Conservation (phyloP, 2,888 invertebrate species). For the Apamea anceps region DNA sequence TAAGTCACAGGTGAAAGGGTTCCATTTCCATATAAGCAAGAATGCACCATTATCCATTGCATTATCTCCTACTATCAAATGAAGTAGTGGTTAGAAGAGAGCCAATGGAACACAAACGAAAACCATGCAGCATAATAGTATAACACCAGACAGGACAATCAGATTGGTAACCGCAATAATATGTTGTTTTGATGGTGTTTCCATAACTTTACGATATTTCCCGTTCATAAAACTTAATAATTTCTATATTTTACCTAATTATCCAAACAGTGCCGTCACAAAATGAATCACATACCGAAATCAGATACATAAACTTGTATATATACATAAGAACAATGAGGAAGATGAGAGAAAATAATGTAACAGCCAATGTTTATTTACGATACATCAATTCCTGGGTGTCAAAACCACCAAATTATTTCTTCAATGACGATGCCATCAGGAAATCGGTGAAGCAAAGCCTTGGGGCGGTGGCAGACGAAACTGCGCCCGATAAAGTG, state of each 20-base stretch:
- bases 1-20: too few species aligned
- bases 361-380: constrained; percentile 45
- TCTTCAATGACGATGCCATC: constrained; percentile 47
- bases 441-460: constrained; percentile 53
- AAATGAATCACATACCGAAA: not conserved
- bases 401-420: constrained; percentile 45
- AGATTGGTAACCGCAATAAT: not conserved
- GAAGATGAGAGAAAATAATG: constrained; percentile 21
- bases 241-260: constrained; percentile 12
- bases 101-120: not conserved
- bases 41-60: not conserved
- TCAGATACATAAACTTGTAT: not conserved
- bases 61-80: not conserved
- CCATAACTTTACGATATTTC: not conserved
- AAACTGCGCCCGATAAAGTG: constrained; percentile 53
- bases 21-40: too few species aligned
- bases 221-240: not conserved
- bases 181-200: not conserved
- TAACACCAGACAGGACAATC: not conserved
- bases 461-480: constrained; percentile 51
- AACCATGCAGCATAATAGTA: not conserved
- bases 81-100: not conserved
- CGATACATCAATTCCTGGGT: constrained; percentile 24
- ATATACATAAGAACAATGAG: constrained; percentile 12
- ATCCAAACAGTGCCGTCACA: too few species aligned